Base-by-base conservation (phyloP, 2,797 vertebrate genomes). In the Typhlichthys subterraneus region DNA sequence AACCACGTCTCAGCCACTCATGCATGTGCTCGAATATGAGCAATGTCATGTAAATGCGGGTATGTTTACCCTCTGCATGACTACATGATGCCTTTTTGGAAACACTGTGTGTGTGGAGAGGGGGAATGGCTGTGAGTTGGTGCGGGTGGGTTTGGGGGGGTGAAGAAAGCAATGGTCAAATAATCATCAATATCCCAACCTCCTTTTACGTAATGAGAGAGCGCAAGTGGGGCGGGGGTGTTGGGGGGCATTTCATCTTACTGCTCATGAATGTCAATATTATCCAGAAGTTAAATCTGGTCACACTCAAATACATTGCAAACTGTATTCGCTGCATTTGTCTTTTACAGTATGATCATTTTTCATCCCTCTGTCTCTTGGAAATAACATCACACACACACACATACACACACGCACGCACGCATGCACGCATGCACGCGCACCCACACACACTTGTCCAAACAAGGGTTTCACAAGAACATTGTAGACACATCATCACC, bases 391-490 rank as follows among this genome's bases (percentile, higher is more conserved):
- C 47, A 45, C 19, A 29, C 56, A 46, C 38, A 46, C 38, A 29
- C 56, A 46, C 38, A 53, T 42, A 23, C 14, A 59, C 23, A 51
- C 45, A 61, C 15, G 69, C 45, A 47, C 49, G 63, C 15, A 57
- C 57, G 51, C 67, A 63, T 58, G 60, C 68, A 65, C 5, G 5
- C 33, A 61, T 15, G 70, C 47, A 47, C 57, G 59, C 68, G 63
- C 50, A 45, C 63, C 60, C 63, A 76, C 62, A 85, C 67, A 86
- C 92, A 92, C 90, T 89, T 93, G 89, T 88, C 77, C 83, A 92
- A 93, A 92, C 86, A 93, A 14, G 31, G 73, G 57, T 67, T 15
- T 61, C 79, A 77, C 80, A 67, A 75, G 65, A 70, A 53, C 12
- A 2, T 67, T 73, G 73, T 68, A 58, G 82, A 70, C 67, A 81